These are phyloP conservation scores for Melolontha melolontha DNA, from an alignment of 2,888 invertebrate species.

Conservation along the genomic window DNA sequence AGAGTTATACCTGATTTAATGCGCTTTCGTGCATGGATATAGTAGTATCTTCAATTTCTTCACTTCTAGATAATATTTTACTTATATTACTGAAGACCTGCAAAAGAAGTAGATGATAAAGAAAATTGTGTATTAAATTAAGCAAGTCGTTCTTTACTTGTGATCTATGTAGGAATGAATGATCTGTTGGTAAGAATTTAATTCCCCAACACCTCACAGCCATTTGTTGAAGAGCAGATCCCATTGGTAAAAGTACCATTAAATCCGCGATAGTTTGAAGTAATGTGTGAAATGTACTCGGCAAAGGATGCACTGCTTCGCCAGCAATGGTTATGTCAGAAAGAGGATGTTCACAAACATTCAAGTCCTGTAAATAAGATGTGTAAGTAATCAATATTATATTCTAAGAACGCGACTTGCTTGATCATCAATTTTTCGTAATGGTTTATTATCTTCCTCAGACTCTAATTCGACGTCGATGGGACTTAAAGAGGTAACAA, in stretches of 20 bases:
- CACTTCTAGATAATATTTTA: conserved; percentile 92
- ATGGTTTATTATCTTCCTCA: conserved; percentile 70
- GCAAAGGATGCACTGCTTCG: conserved; percentile 74
- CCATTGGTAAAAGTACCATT: conserved; percentile 88
- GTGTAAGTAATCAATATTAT: not conserved
- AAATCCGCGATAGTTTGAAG: conserved; percentile 93
- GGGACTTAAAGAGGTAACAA: conserved; percentile 85
- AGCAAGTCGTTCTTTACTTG: conserved; percentile 53
- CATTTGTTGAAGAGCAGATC: conserved; percentile 89
- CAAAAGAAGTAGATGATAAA: conserved; percentile 20
- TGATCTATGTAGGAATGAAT: conserved; percentile 86
- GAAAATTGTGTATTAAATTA: conserved; percentile 36
- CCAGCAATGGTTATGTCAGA: conserved; percentile 84
- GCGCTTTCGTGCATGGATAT: conserved; percentile 71
- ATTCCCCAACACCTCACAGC: conserved; percentile 95
- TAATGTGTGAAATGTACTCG: conserved; percentile 79
- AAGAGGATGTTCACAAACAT: conserved; percentile 81
- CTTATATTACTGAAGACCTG: conserved; percentile 94
- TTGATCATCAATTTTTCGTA: conserved; percentile 62
- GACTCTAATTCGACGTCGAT: conserved; percentile 67
- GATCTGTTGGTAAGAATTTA: conserved; percentile 88
- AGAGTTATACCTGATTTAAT: conserved; percentile 58
- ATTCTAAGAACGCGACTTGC: conserved; percentile 48
- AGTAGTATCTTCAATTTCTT: conserved; percentile 78
- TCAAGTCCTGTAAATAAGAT: conserved; percentile 65